Conservation (phyloP, 2,113 vertebrate genomes). For the Pitta sordida region DNA sequence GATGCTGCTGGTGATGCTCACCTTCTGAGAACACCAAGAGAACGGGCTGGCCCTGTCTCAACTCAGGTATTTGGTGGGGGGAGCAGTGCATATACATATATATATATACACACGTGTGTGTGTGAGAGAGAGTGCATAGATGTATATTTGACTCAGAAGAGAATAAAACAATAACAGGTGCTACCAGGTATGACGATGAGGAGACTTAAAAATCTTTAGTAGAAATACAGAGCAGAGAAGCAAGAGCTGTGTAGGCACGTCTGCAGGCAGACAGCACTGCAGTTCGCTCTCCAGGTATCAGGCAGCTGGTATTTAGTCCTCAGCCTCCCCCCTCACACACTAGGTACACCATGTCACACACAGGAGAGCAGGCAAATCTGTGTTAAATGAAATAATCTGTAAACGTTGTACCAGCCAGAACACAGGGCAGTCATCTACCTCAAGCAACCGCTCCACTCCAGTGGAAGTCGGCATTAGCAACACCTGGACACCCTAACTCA, state of each 20-base stretch:
- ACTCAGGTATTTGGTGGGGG: neutral
- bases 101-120: accelerated
- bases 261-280: accelerated
- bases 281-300: too few relatives aligned
- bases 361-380: neutral
- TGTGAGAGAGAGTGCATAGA: too few relatives aligned
- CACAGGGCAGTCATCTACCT: too few relatives aligned
- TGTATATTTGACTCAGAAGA: neutral
- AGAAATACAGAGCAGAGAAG: neutral
- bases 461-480: neutral
- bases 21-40: accelerated
- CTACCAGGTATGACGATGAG: neutral
- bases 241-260: accelerated
- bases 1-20: accelerated
- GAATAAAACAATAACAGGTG: neutral
- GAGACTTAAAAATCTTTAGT: neutral
- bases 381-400: neutral
- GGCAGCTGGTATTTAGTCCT: accelerated
- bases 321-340: accelerated
- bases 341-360: accelerated
- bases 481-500: neutral
- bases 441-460: neutral
- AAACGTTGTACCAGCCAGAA: neutral
- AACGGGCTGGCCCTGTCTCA: neutral
- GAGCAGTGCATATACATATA: neutral